phyloP scores from a whole-genome alignment of 1,140 invertebrate genomes.

The Zaprionus ghesquierei region DNA sequence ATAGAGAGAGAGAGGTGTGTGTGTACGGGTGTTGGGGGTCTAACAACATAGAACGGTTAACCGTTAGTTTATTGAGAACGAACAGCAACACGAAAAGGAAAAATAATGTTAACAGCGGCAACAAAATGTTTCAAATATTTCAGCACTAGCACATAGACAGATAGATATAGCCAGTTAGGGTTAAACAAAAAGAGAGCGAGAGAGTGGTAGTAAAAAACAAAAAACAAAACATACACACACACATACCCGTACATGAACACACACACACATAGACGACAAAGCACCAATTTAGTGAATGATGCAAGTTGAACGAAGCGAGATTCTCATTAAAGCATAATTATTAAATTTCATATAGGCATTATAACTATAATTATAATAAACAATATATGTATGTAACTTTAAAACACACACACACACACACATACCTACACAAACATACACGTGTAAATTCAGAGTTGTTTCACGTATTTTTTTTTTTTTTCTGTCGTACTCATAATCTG shows the following conservation, averaged over 20 bases:
- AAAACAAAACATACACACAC: background rate
- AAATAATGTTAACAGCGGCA: slow-evolving; percentile 62
- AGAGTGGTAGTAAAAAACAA: slow-evolving; percentile 9
- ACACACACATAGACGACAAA: slow-evolving; percentile 2
- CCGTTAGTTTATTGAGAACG: background rate
- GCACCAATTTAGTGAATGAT: slow-evolving; percentile 65
- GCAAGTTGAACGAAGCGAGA: slow-evolving; percentile 43
- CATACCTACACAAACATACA: slow-evolving; percentile 21
- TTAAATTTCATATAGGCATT: background rate
- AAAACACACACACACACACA: slow-evolving; percentile 33
- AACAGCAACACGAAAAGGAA: slow-evolving; percentile 13
- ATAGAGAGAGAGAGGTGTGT: background rate
- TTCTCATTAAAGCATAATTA: slow-evolving; percentile 53
- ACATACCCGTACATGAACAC: background rate
- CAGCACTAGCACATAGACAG: slow-evolving; percentile 65
- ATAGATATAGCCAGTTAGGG: slow-evolving; percentile 28
- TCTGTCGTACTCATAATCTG: slow-evolving; percentile 3
- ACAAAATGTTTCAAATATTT: slow-evolving; percentile 71
- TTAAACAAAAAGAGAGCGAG: slow-evolving; percentile 3
- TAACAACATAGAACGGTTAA: background rate
- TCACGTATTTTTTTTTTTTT: slow-evolving; percentile 22
- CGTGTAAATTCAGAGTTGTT: slow-evolving; percentile 45
- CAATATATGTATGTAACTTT: slow-evolving; percentile 7
- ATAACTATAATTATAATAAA: slow-evolving; percentile 32
- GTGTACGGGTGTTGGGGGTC: background rate